Percentiles rank a stretch among this genome's conserved stretches.
phyloP scores from a whole-genome alignment of 2,797 vertebrate species.

The Typhlichthys eigenmanni region DNA sequence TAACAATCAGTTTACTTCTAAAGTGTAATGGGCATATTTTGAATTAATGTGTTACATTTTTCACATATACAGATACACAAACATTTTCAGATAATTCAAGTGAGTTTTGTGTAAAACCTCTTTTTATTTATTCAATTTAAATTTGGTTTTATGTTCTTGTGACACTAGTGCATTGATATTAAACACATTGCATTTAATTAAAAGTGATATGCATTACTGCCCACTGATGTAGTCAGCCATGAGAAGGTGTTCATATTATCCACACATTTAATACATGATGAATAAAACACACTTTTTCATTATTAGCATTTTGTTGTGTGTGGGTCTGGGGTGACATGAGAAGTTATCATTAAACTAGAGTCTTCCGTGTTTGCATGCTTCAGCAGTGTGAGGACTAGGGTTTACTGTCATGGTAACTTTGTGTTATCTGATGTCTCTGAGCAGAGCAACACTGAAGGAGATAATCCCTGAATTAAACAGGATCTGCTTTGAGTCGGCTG shows the following conservation, averaged over 20 bases:
- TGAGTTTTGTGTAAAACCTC: neutral
- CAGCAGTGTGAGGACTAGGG: conserved; percentile 86
- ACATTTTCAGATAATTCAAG: neutral
- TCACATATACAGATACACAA: neutral
- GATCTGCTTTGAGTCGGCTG: conserved; percentile 89
- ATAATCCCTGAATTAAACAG: conserved; percentile 99
- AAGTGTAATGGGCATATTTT: neutral
- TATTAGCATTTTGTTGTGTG: conserved; percentile 41
- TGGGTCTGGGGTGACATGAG: conserved; percentile 72
- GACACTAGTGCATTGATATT: too few species aligned
- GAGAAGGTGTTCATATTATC: conserved; percentile 44
- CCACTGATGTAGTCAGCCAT: conserved; percentile 23
- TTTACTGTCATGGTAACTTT: conserved; percentile 99
- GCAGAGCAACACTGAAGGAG: conserved; percentile 94
- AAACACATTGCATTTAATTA: conserved; percentile 1
- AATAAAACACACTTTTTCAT: conserved; percentile 55
- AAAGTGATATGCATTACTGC: conserved; percentile 26
- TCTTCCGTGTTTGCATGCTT: conserved; percentile 81
- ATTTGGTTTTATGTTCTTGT: neutral
- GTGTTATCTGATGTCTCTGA: conserved; percentile 97
- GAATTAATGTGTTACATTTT: neutral
- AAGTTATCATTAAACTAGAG: conserved; percentile 82
- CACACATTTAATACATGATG: conserved; percentile 46
- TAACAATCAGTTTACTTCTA: too few species aligned
- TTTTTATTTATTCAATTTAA: neutral